Percentiles rank a stretch among this genome's conserved stretches.
Conservation (phyloP, 2,797 vertebrate species). For the Myoxocephalus aenaeus region DNA sequence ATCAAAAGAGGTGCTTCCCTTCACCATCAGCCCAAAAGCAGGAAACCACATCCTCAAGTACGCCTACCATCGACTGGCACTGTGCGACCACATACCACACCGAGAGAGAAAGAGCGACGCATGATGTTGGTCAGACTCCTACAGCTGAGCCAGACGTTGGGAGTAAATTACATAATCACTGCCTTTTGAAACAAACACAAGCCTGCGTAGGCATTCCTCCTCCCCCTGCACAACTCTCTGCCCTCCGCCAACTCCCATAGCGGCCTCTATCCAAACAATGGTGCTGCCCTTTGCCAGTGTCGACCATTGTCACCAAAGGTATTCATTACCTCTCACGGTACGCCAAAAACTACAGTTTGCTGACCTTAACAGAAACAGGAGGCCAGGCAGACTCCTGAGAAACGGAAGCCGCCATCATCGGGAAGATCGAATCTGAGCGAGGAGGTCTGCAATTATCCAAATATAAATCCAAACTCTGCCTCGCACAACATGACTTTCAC, state of each 20-base stretch:
- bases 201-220: slow-evolving; percentile 57
- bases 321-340: slow-evolving; percentile 33
- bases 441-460: slow-evolving; percentile 36
- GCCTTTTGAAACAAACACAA: slow-evolving; percentile 72
- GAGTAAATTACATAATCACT: slow-evolving; percentile 81
- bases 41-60: slow-evolving; percentile 76
- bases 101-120: slow-evolving; percentile 47
- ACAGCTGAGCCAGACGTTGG: slow-evolving; percentile 59
- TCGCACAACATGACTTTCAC: slow-evolving; percentile 51
- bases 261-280: slow-evolving; percentile 63
- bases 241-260: slow-evolving; percentile 36
- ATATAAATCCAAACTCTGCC: slow-evolving; percentile 42
- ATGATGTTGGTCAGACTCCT: slow-evolving; percentile 64
- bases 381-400: slow-evolving; percentile 1
- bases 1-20: slow-evolving; percentile 61
- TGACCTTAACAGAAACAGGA: slow-evolving; percentile 14
- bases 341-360: slow-evolving; percentile 44
- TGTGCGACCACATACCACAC: slow-evolving; percentile 67
- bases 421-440: slow-evolving; percentile 7
- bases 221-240: slow-evolving; percentile 16
- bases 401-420: slow-evolving; percentile 9
- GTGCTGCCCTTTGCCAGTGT: slow-evolving; percentile 29
- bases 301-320: slow-evolving; percentile 41
- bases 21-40: slow-evolving; percentile 59
- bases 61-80: slow-evolving; percentile 58